These are phyloP conservation scores for Nycteola revayana DNA, from an alignment of 2,888 invertebrate genomes.

Conservation along the genomic window DNA sequence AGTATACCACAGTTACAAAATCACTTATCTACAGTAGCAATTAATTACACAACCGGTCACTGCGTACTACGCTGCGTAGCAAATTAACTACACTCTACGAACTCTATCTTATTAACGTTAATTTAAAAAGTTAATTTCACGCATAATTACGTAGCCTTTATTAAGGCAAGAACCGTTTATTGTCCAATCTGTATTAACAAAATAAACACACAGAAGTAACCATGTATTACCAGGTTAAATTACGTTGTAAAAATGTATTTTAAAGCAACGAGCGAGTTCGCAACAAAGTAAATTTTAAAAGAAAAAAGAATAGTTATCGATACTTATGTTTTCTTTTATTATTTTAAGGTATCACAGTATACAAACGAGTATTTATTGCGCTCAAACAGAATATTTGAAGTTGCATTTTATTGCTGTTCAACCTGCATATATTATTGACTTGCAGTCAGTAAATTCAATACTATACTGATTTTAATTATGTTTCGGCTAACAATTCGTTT, in stretches of 20 bases:
- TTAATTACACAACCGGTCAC: slow-evolving; percentile 8
- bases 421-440: not conserved
- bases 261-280: slow-evolving; percentile 16
- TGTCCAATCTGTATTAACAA: slow-evolving; percentile 23
- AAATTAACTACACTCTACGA: not conserved
- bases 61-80: not conserved
- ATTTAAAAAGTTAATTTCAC: slow-evolving; percentile 30
- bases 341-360: no score
- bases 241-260: slow-evolving; percentile 22
- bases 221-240: slow-evolving; percentile 6
- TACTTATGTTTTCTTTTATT: slow-evolving; percentile 27
- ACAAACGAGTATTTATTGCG: slow-evolving; percentile 38
- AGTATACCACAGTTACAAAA: no score
- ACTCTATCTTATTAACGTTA: slow-evolving; percentile 7
- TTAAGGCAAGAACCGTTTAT: slow-evolving; percentile 11
- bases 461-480: no score
- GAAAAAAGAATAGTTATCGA: slow-evolving; percentile 27
- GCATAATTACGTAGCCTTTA: slow-evolving; percentile 20
- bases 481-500: no score
- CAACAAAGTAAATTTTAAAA: slow-evolving; percentile 19
- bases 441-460: no score
- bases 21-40: no score
- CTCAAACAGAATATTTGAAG: slow-evolving; percentile 35
- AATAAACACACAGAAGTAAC: slow-evolving; percentile 12
- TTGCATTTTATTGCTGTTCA: slow-evolving; percentile 17